Base-by-base conservation (phyloP, 2,888 invertebrate genomes). In the Pediacus dermestoides region DNA sequence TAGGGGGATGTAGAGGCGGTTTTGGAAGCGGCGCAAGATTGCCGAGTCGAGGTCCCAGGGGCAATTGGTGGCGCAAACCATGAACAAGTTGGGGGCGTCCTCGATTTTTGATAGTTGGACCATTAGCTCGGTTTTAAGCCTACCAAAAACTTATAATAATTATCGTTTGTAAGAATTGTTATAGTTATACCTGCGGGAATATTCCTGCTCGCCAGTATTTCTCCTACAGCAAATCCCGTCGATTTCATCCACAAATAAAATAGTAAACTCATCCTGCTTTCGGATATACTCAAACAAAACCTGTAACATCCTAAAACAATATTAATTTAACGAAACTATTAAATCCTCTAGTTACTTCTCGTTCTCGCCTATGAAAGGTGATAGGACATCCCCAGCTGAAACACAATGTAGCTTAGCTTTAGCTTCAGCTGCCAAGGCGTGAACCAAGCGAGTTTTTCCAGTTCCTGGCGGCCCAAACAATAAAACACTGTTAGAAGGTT, bases 21-120 rank as follows among this genome's bases (percentile, higher is more conserved):
- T 72, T 54, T 78, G 75, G 48, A 78, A 77, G 26, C 79, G 63
- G 34, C 78, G 53, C 36, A 77, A 52, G 48, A 78, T 76, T 1
- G 78, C 79, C 0, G 72, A 58, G 51, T 79, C 79, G 14, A 79
- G 60, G 42, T 79, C 78, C 78, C 78, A 78, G 1, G 79, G 79
- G 50, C 77, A 77, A 58, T 79, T 79, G 2, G 78, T 79, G 9
- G 77, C 77, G 51, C 75, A 74, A 13, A 78, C 60, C 9, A 78
- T 54, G 44, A 75, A 63, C 18, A 59, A 47, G 31, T 63, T 61
- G n/a, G 37, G 35, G 27, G 45, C 53, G n/a, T 59, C 48, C 43
- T 63, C 60, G 27, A 65, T 57, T 34, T 50, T 54, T 46, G 74
- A 72, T 55, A 78, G 66, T 58, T 77, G 76, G 37, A 70, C 71